Conservation (phyloP, 2,888 invertebrate species). For the Apeira syringaria region DNA sequence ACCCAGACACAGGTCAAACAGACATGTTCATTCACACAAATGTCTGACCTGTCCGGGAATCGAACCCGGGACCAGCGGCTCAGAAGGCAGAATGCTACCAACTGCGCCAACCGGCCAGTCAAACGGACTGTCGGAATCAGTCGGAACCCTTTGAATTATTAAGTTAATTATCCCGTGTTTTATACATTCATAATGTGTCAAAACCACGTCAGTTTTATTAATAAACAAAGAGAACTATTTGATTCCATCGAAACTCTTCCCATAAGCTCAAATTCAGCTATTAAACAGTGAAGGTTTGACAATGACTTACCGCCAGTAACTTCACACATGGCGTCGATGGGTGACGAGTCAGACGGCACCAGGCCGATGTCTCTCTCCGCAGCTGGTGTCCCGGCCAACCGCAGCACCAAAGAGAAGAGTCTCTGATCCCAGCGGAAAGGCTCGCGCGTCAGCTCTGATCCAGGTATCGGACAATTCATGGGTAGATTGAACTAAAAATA, state of each 20-base stretch:
- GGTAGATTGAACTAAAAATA: conserved; percentile 90
- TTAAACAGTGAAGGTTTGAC: not conserved
- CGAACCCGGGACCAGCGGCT: too few species aligned
- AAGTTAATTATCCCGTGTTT: too few species aligned
- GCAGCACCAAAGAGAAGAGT: conserved; percentile 96
- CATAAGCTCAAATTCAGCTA: not conserved
- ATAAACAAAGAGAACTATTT: not conserved
- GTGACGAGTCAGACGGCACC: conserved; percentile 96
- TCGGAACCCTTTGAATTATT: too few species aligned
- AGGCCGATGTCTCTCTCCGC: conserved; percentile 93
- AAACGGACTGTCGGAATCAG: too few species aligned
- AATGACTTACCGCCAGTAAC: conserved; percentile 93
- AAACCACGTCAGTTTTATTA: too few species aligned
- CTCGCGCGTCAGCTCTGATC: conserved; percentile 97
- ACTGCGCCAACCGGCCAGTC: too few species aligned
- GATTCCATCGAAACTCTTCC: not conserved
- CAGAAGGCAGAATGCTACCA: too few species aligned
- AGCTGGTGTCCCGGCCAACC: conserved; percentile 95
- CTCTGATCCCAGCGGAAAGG: conserved; percentile 99
- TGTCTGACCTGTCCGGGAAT: too few species aligned
- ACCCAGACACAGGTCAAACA: too few species aligned
- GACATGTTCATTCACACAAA: too few species aligned
- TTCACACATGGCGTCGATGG: conserved; percentile 99
- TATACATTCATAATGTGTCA: too few species aligned
- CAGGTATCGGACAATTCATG: conserved; percentile 96